Base-by-base conservation (phyloP, 1,140 invertebrate species). In the Heliconius eleuchia region DNA sequence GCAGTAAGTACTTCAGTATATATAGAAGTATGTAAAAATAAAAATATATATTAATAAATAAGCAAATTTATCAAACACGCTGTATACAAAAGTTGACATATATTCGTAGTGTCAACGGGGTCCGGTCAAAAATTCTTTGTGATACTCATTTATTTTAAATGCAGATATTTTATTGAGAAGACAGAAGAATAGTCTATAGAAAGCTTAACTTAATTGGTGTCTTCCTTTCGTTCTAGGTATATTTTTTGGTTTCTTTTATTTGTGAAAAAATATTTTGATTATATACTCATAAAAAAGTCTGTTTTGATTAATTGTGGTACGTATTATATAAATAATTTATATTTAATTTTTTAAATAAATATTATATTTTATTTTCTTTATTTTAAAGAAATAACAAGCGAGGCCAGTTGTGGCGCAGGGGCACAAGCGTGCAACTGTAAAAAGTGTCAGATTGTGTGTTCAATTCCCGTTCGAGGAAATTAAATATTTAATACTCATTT, bases 111-210 rank as follows among this genome's bases (percentile, higher is more conserved):
- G 85, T 88, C 84, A 87, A 85, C 83, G 85, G 82, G 80, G 81
- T 86, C 83, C 79, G 87, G 84, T 85, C 87, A 88, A 83, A 84
- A 85, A 91, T 90, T 86, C 86, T 86, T 84, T 79, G 82, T 79
- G 72, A 79, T 80, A 79, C 50, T 77, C 82, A 87, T 88, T 87
- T 86, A 88, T 87, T 85, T 82, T 76, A 82, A 84, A 86, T 85
- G 87, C 87, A 87, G 83, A 88, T 88, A 87, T 87, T 87, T 87
- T 85, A 87, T 85, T 87, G 80, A 81, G 55, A 76, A 66, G 87
- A 88, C 87, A 88, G 84, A 81, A 88, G 86, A 88, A 88, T 88
- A 83, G 86, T 73, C 60, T 77, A 80, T 81, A 85, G 79, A 85
- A 82, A 84, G 85, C 76, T 79, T 74, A 80, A 73, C 77, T 85